Conservation (phyloP, 1,140 invertebrate genomes). For the Leptinotarsa lineolata region DNA sequence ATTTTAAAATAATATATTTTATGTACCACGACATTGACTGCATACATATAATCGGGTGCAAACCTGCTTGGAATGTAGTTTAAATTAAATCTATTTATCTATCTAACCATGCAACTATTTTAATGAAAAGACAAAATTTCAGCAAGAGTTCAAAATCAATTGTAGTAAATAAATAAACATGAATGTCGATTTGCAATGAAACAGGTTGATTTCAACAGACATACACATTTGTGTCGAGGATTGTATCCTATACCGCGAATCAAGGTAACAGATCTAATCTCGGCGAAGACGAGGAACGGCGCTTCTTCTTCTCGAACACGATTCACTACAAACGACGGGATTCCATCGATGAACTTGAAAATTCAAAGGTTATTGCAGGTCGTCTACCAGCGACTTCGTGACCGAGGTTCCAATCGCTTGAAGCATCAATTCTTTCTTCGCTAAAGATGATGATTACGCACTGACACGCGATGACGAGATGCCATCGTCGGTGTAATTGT, state of each 20-base stretch:
- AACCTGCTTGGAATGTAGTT: no score
- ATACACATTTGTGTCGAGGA: neutral
- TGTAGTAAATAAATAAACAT: no score
- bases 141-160: no score
- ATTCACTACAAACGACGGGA: slow-evolving; percentile 9
- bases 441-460: neutral
- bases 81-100: no score
- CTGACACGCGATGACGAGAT: neutral
- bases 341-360: slow-evolving; percentile 20
- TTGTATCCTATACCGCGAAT: neutral
- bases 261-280: neutral
- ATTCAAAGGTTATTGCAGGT: slow-evolving; percentile 17
- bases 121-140: no score
- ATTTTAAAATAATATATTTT: no score
- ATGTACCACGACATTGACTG: no score
- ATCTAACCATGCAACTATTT: no score
- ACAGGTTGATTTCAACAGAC: no score
- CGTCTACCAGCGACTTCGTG: slow-evolving; percentile 9
- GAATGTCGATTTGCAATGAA: no score
- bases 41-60: no score
- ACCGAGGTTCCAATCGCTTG: slow-evolving; percentile 1
- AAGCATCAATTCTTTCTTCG: neutral
- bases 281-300: neutral
- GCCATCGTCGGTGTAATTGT: neutral
- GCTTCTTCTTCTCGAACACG: slow-evolving; percentile 10